phyloP scores from a whole-genome alignment of 2,888 invertebrate genomes.

The Tenthredo notha region DNA sequence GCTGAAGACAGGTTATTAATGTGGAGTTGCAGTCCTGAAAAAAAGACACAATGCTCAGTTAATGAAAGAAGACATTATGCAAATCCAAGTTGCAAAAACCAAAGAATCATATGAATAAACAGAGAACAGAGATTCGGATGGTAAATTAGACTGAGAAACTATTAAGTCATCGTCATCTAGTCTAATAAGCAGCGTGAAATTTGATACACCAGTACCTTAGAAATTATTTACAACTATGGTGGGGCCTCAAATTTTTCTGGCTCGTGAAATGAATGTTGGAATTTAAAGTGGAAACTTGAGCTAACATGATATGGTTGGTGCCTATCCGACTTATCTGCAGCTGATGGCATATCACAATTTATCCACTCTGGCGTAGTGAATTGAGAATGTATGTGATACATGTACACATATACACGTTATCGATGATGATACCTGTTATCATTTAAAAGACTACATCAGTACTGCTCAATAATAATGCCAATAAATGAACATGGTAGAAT shows the following conservation, averaged over 20 bases:
- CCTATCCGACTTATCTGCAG: background rate
- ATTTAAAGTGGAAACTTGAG: background rate
- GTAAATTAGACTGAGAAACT: conserved; percentile 22
- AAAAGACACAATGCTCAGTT: background rate
- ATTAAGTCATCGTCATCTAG: background rate
- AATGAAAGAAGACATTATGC: background rate
- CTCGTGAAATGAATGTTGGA: background rate
- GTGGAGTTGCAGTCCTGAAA: background rate
- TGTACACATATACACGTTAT: background rate
- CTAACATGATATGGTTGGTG: background rate
- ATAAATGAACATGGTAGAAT: background rate
- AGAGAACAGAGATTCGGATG: background rate
- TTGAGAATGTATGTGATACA: background rate
- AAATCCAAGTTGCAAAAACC: background rate
- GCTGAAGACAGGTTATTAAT: background rate
- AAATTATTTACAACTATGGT: background rate
- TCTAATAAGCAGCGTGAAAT: background rate
- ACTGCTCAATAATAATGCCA: background rate
- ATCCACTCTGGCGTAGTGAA: background rate
- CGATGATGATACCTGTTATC: background rate
- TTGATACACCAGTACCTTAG: background rate
- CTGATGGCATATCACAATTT: background rate
- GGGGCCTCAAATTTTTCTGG: background rate
- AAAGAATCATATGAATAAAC: background rate
- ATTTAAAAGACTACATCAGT: background rate